Conservation (phyloP, 1,140 invertebrate species). For the Bombyx mori region ASM3026992v2 NC_085107.1:13524001-13524500, state of each 20-base stretch:
- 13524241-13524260: constrained; percentile 1
- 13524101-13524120: no score
- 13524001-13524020: no score
- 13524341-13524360: constrained; percentile 5
- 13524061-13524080: no score
- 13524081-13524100: no score
- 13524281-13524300: constrained; percentile 1
- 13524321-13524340: constrained; percentile 5
- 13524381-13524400: constrained; percentile 10
- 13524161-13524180: no score
- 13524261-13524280: constrained; percentile 4
- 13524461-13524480: no score
- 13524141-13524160: no score
- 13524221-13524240: constrained; percentile 1
- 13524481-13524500: no score
- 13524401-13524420: constrained; percentile 6
- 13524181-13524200: background rate
- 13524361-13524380: constrained; percentile 4
- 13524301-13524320: constrained; percentile 4
- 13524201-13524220: background rate
- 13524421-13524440: background rate
- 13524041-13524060: no score
- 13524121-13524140: no score
- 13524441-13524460: no score
- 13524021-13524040: no score